Evolutionary conservation across 2,888 invertebrate species (phyloP).

Genomic region (Andrena marginata): DNA sequence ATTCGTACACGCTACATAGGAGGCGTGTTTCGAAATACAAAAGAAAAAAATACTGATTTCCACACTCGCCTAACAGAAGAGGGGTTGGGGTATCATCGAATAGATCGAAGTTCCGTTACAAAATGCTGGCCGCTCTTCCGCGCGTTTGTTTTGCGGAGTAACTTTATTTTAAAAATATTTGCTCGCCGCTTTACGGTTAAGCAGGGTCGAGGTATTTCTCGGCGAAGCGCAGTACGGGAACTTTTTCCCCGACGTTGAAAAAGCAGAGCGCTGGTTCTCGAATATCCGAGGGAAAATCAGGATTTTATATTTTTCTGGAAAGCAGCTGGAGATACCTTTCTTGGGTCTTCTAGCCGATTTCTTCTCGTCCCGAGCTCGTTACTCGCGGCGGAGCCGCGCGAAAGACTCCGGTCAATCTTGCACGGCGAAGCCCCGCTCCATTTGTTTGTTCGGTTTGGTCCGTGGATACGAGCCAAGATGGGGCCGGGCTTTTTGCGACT

Average conservation of each 20-base stretch:
- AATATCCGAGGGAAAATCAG: neutral
- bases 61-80: neutral
- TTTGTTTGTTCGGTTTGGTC: conserved; percentile 62
- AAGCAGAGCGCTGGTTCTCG: neutral
- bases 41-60: conserved; percentile 22
- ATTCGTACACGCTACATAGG: conserved; percentile 13
- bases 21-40: neutral
- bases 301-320: conserved; percentile 12
- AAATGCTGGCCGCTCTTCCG: conserved; percentile 10
- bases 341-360: neutral
- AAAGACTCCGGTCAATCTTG: conserved; percentile 55
- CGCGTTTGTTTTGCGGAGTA: conserved; percentile 23
- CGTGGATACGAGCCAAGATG: conserved; percentile 74
- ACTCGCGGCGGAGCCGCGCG: neutral
- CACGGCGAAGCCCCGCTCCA: conserved; percentile 51
- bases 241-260: conserved; percentile 2
- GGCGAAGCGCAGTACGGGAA: neutral
- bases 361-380: conserved; percentile 8
- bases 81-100: conserved; percentile 16
- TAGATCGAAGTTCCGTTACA: conserved; percentile 13
- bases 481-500: conserved; percentile 70
- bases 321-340: neutral
- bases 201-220: neutral
- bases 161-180: conserved; percentile 48
- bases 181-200: neutral